Percentiles rank a stretch among this genome's conserved stretches.
Conservation (phyloP, 1,140 invertebrate species). For the Diorhabda carinulata region DNA sequence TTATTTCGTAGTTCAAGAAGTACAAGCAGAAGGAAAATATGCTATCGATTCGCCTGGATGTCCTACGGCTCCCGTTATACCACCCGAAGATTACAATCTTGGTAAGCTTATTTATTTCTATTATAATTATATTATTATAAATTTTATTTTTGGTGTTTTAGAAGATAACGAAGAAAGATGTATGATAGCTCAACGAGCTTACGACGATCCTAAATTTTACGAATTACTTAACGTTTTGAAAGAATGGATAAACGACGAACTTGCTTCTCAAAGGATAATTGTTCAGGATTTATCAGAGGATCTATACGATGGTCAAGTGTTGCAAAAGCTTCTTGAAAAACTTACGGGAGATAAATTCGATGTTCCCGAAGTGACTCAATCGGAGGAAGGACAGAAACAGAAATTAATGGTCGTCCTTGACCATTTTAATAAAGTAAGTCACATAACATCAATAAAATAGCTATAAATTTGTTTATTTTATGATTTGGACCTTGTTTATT, state of each 20-base stretch:
- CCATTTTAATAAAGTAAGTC: slow-evolving; percentile 42
- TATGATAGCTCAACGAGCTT: slow-evolving; percentile 86
- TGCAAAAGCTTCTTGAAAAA: slow-evolving; percentile 95
- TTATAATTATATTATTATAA: background rate
- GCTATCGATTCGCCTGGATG: slow-evolving; percentile 93
- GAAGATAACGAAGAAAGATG: slow-evolving; percentile 96
- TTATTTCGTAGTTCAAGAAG: slow-evolving; percentile 78
- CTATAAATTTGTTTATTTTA: background rate
- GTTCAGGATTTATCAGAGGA: slow-evolving; percentile 97
- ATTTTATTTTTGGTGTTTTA: slow-evolving; percentile 45
- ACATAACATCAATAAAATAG: background rate
- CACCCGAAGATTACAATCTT: slow-evolving; percentile 87
- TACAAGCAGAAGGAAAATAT: slow-evolving; percentile 93
- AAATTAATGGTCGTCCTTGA: slow-evolving; percentile 87
- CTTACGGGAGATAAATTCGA: slow-evolving; percentile 86
- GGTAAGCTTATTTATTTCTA: slow-evolving; percentile 55
- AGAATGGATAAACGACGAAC: slow-evolving; percentile 97
- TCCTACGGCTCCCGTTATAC: slow-evolving; percentile 76
- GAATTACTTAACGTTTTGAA: slow-evolving; percentile 87
- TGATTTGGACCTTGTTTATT: no score
- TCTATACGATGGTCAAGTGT: slow-evolving; percentile 96
- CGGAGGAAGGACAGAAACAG: slow-evolving; percentile 95
- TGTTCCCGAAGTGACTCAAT: slow-evolving; percentile 97
- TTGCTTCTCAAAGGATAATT: slow-evolving; percentile 95
- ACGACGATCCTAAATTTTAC: slow-evolving; percentile 81